Evolutionary conservation across 2,797 vertebrate species (phyloP).

Genomic region (Gila robusta): DNA sequence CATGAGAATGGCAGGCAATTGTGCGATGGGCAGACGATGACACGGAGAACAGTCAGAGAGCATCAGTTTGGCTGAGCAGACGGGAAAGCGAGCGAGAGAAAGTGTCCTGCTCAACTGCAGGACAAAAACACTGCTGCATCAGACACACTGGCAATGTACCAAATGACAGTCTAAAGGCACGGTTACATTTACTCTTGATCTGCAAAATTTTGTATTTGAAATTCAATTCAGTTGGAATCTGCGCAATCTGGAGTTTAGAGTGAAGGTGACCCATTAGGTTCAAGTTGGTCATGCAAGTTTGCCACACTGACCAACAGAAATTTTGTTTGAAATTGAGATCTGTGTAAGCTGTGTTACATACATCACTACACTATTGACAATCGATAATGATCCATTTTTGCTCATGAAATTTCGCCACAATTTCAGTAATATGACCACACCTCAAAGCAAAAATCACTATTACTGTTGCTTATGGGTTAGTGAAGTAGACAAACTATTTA

Average conservation of each 20-base stretch:
- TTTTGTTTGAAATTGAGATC: neutral
- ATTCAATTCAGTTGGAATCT: neutral
- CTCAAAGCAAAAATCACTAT: neutral
- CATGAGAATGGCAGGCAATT: conserved; percentile 39
- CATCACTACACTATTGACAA: neutral
- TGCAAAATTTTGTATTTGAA: neutral
- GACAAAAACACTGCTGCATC: conserved; percentile 5
- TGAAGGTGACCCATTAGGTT: neutral
- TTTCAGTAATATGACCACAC: neutral
- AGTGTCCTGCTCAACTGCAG: neutral
- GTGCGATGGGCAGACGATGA: neutral
- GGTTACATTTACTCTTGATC: neutral
- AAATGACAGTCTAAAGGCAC: neutral
- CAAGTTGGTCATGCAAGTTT: neutral
- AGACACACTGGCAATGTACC: neutral
- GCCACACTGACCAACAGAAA: neutral
- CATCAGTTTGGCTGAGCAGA: conserved; percentile 12
- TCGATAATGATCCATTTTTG: neutral
- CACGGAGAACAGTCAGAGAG: conserved; percentile 8
- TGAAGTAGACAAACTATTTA: neutral
- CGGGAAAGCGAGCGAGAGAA: neutral
- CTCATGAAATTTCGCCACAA: neutral
- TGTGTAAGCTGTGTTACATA: neutral
- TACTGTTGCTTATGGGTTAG: neutral
- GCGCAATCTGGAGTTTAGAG: neutral